Percentiles rank a stretch among this genome's conserved stretches.
Conservation (phyloP, 2,888 invertebrate species). For the Melitaea athalia region DNA sequence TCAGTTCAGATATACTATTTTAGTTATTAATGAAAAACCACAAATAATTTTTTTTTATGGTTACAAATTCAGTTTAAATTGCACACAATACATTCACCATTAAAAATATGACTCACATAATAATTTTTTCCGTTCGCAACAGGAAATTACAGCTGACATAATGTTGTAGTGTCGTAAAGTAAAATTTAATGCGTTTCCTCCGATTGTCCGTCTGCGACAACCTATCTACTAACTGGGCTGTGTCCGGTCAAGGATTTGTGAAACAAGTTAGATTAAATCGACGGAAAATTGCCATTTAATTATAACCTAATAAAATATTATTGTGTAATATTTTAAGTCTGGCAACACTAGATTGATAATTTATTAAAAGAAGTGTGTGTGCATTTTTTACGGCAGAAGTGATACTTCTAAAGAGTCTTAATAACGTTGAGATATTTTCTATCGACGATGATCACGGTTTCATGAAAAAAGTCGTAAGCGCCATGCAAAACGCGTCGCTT, state of each 20-base stretch:
- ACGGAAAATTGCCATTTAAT: constrained; percentile 2
- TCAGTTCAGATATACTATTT: too few relatives aligned
- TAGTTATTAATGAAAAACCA: too few relatives aligned
- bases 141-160: constrained; percentile 25
- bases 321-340: neutral
- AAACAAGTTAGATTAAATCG: neutral
- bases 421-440: too few relatives aligned
- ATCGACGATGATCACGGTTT: too few relatives aligned
- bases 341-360: neutral
- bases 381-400: too few relatives aligned
- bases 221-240: constrained; percentile 44
- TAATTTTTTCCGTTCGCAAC: neutral
- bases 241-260: constrained; percentile 28
- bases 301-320: neutral
- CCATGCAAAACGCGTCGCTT: too few relatives aligned
- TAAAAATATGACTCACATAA: neutral
- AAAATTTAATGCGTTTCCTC: constrained; percentile 42
- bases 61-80: too few relatives aligned
- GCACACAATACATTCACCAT: neutral
- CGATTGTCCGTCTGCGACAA: constrained; percentile 50
- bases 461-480: too few relatives aligned
- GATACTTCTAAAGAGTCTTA: too few relatives aligned
- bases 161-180: constrained; percentile 18
- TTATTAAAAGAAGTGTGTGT: too few relatives aligned
- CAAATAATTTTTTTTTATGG: too few relatives aligned